These are phyloP conservation scores for Mionectes olivaceus DNA, from an alignment of 2,797 vertebrate genomes.

Conservation along the genomic window DNA sequence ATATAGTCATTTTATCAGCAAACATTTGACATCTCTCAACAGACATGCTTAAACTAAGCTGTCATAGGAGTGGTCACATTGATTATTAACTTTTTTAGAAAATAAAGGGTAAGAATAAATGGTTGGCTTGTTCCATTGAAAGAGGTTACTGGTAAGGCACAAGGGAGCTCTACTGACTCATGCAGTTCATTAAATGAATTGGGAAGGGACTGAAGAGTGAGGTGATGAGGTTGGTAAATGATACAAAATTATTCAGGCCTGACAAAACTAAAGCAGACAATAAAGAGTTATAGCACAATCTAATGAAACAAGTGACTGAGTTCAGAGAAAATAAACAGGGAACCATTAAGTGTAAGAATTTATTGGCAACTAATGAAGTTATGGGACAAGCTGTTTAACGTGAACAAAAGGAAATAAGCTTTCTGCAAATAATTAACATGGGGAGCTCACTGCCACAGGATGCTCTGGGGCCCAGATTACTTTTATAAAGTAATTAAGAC, in stretches of 20 bases:
- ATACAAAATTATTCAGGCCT: neutral
- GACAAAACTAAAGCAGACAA: neutral
- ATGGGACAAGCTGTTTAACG: neutral
- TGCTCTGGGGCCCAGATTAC: conserved; percentile 1
- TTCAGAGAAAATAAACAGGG: conserved; percentile 7
- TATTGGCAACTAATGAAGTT: conserved; percentile 17
- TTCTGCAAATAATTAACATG: conserved; percentile 25
- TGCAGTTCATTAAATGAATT: neutral
- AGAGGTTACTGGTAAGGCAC: neutral
- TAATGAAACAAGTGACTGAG: neutral
- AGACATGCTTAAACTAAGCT: neutral
- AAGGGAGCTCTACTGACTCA: neutral
- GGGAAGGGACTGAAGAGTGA: neutral
- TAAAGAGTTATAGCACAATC: neutral
- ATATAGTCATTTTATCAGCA: neutral
- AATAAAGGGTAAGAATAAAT: neutral
- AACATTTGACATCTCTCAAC: neutral
- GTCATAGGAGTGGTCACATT: neutral
- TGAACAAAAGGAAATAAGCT: conserved; percentile 5
- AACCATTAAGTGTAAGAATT: conserved; percentile 10
- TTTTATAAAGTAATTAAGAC: neutral
- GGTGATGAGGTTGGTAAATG: neutral
- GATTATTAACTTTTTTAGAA: neutral
- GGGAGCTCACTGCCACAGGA: neutral
- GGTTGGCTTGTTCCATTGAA: neutral